These are phyloP conservation scores for Mythimna pallens DNA, from an alignment of 2,888 invertebrate genomes.

Conservation along the genomic window DNA sequence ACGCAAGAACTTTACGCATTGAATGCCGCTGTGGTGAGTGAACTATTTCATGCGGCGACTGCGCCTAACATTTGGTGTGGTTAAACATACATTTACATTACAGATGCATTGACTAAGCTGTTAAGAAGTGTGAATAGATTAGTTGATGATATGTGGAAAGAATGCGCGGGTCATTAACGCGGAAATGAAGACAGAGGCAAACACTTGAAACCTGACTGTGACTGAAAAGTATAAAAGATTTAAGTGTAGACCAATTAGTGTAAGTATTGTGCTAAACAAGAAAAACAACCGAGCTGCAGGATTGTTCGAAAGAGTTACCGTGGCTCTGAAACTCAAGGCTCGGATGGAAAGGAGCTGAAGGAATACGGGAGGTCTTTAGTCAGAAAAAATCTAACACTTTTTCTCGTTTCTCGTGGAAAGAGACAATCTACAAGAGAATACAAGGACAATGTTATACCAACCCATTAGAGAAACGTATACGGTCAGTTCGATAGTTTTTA, in stretches of 20 bases:
- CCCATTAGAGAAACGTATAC: no score
- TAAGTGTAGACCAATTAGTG: background rate
- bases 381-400: no score
- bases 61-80: slow-evolving; percentile 44
- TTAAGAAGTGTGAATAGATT: slow-evolving; percentile 32
- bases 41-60: slow-evolving; percentile 49
- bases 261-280: no score
- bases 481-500: no score
- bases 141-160: slow-evolving; percentile 21
- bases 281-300: no score
- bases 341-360: no score
- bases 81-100: slow-evolving; percentile 46
- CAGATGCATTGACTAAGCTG: slow-evolving; percentile 31
- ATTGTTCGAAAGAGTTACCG: no score
- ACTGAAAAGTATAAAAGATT: background rate
- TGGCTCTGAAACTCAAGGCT: no score
- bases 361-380: no score
- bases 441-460: no score
- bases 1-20: slow-evolving; percentile 34
- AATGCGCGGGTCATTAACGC: slow-evolving; percentile 15
- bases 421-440: no score
- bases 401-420: no score
- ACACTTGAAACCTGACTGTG: background rate
- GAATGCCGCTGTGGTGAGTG: slow-evolving; percentile 45
- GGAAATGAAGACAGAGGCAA: background rate